phyloP scores from a whole-genome alignment of 2,888 invertebrate species.

The Perizoma flavofasciatum region DNA sequence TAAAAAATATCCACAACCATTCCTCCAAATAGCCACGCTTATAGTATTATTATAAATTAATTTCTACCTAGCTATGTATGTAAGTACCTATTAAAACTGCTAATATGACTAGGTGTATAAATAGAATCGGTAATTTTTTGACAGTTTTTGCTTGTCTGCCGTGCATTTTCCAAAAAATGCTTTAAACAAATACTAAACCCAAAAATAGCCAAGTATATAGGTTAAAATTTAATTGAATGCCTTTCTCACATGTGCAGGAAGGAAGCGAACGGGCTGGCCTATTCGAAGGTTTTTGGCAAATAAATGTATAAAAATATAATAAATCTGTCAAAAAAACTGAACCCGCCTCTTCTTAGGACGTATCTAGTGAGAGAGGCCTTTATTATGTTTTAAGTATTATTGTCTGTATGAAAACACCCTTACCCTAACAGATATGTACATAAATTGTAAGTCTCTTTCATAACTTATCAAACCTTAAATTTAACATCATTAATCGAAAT shows the following conservation, averaged over 20 bases:
- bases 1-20: slow-evolving; percentile 63
- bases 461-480: slow-evolving; percentile 77
- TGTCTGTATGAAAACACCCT: slow-evolving; percentile 58
- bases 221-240: slow-evolving; percentile 4
- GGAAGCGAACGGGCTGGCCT: background rate
- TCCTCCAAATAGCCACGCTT: slow-evolving; percentile 65
- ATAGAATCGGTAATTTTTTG: slow-evolving; percentile 48
- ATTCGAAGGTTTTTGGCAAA: background rate
- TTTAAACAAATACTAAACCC: slow-evolving; percentile 6
- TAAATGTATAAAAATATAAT: slow-evolving; percentile 1
- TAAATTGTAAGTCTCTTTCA: slow-evolving; percentile 77
- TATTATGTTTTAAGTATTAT: slow-evolving; percentile 24
- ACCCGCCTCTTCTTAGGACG: background rate
- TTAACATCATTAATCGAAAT: slow-evolving; percentile 72
- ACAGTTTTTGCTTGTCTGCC: slow-evolving; percentile 4
- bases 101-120: slow-evolving; percentile 77
- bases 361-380: slow-evolving; percentile 4
- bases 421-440: slow-evolving; percentile 82
- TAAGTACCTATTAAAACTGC: slow-evolving; percentile 63
- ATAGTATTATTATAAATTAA: slow-evolving; percentile 61
- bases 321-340: background rate
- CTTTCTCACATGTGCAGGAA: slow-evolving; percentile 9
- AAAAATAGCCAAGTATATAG: no score
- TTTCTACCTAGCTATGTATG: slow-evolving; percentile 62
- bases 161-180: slow-evolving; percentile 5